phyloP scores from a whole-genome alignment of 2,888 invertebrate genomes.

The Eupithecia centaureata region DNA sequence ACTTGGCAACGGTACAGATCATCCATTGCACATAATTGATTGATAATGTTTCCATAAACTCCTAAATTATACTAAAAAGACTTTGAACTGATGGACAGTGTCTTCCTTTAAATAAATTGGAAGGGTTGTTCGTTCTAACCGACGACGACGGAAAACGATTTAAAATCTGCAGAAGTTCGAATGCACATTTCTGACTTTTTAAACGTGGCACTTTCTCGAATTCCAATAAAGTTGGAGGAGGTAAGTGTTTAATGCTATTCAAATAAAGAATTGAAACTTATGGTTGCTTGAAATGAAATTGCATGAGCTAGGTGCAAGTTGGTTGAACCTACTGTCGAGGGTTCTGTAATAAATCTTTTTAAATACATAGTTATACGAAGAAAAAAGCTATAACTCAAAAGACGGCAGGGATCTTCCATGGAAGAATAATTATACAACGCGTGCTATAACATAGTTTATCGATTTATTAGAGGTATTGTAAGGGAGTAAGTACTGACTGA shows the following conservation, averaged over 20 bases:
- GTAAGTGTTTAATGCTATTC: slow-evolving; percentile 1
- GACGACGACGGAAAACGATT: neutral
- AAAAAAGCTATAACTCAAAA: no score
- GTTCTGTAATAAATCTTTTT: no score
- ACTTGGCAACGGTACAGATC: no score
- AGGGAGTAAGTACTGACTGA: no score
- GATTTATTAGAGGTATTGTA: no score
- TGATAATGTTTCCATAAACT: no score
- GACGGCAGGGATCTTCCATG: no score
- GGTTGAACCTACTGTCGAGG: neutral
- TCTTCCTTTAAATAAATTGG: neutral
- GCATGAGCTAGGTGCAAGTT: neutral
- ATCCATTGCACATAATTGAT: no score
- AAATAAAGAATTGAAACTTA: neutral
- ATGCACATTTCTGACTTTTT: neutral
- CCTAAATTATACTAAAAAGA: no score
- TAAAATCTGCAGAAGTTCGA: neutral
- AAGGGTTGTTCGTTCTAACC: neutral
- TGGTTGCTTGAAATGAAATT: neutral
- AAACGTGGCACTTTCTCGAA: neutral
- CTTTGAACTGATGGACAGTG: neutral
- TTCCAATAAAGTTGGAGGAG: neutral
- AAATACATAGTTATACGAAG: no score
- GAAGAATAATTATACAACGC: no score
- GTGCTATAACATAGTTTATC: no score